Base-by-base conservation (phyloP, 2,797 vertebrate genomes). In the Eidolon dupreanum region DNA sequence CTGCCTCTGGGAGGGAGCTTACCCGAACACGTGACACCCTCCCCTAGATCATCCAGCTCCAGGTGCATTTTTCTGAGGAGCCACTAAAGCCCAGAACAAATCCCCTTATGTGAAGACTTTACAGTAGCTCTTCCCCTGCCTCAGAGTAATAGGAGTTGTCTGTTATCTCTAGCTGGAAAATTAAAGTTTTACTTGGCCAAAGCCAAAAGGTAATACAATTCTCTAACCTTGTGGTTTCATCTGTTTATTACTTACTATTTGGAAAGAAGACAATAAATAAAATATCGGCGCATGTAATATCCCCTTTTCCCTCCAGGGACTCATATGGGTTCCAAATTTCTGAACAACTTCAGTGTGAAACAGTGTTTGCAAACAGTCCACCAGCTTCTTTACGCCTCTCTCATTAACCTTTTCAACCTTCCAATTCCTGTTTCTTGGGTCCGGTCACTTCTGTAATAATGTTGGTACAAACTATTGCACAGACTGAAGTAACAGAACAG, bases 241-340 rank as follows among this genome's bases (percentile, higher is more conserved):
- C 93, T 95, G 89, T 95, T 97, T 98, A 97, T 98, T 96, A 96
- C 93, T 97, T 98, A 95, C 82, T 93, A 65, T 95, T 93, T 95
- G 95, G 68, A 68, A 36, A 95, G 36, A 95, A 94, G 94, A 96
- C 82, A 96, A 97, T 97, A 97, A 98, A 97, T 97, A 96, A 97
- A 98, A 95, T 96, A 96, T 95, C 77, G 59, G 36, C 19, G 6
- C 78, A 49, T 96, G 92, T 86, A 98, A 97, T 97, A 96, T 93
- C 85, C 49, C 33, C 73, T 22, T 83, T 95, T 95, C 63, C 84
- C 92, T 95, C 93, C 33, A 20, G 97, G 85, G 95, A 87, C 94
- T 81, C 78, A 51, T 31, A 26, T 8, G 86, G 33, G 36, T 81
- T 94, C 85, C 86, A 93, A 90, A 95, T 96, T 93, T 90, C 84